phyloP scores from a whole-genome alignment of 2,113 vertebrate genomes.

The Regulus satrapa region DNA sequence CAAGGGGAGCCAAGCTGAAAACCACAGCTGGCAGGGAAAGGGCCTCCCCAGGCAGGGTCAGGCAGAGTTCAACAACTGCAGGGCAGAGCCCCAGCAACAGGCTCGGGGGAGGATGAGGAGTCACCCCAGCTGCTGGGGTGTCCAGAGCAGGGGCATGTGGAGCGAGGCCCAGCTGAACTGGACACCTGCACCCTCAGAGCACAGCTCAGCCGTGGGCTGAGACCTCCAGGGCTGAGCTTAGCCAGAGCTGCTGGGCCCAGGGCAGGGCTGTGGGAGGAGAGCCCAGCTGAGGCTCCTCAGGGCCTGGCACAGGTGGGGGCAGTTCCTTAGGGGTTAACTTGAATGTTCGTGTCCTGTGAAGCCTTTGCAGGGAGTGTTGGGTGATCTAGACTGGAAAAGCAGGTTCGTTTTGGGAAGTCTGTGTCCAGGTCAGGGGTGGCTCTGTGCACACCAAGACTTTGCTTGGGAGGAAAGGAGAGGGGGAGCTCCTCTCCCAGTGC shows the following conservation, averaged over 20 bases:
- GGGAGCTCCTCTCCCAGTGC: background rate
- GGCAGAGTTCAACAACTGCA: background rate
- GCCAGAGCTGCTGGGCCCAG: background rate
- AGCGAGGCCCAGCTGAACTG: background rate
- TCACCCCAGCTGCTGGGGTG: fast-evolving
- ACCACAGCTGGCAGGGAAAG: background rate
- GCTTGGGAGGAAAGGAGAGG: background rate
- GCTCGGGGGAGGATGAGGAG: background rate
- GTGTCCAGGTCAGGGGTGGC: background rate
- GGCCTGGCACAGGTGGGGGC: background rate
- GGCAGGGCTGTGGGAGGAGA: background rate
- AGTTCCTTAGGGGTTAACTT: background rate
- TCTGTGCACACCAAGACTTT: background rate
- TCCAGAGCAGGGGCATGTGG: background rate
- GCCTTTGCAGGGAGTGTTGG: background rate
- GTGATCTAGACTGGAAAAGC: background rate
- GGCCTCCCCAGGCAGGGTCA: background rate
- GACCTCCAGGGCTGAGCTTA: background rate
- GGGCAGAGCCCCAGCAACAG: background rate
- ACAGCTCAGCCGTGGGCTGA: background rate
- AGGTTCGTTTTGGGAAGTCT: background rate
- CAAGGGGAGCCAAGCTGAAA: background rate
- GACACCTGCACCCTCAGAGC: background rate
- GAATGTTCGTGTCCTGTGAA: background rate
- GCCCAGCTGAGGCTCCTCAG: background rate